Conservation (phyloP, 2,113 vertebrate genomes). For the Heteronetta atricapilla region DNA sequence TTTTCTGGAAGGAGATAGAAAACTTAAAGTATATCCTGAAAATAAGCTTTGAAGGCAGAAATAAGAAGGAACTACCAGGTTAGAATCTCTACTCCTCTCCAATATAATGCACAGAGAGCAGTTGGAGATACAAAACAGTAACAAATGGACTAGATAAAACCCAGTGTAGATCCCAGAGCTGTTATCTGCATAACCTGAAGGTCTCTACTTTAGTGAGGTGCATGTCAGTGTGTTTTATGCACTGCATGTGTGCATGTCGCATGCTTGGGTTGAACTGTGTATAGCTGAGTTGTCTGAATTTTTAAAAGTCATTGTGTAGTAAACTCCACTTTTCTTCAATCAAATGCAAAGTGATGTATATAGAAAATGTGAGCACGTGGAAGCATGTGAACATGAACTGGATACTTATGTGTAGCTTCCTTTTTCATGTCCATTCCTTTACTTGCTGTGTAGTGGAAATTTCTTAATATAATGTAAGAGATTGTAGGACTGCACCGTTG, state of each 20-base stretch:
- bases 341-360: not conserved
- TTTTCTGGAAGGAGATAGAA: not conserved
- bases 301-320: not conserved
- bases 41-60: not conserved
- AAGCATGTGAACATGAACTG: not conserved
- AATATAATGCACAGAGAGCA: accelerated
- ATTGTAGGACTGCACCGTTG: not conserved
- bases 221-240: not conserved
- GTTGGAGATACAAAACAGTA: not conserved
- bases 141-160: not conserved
- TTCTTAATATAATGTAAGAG: not conserved
- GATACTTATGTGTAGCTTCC: not conserved
- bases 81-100: not conserved
- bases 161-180: not conserved
- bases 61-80: not conserved
- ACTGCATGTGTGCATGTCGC: not conserved
- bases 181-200: not conserved
- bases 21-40: not conserved
- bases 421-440: not conserved
- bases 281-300: not conserved
- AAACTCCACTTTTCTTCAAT: not conserved
- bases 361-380: not conserved
- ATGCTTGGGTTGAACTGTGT: not conserved
- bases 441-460: not conserved
- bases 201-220: not conserved